phyloP scores from a whole-genome alignment of 2,888 invertebrate genomes.

The Bombylius major region DNA sequence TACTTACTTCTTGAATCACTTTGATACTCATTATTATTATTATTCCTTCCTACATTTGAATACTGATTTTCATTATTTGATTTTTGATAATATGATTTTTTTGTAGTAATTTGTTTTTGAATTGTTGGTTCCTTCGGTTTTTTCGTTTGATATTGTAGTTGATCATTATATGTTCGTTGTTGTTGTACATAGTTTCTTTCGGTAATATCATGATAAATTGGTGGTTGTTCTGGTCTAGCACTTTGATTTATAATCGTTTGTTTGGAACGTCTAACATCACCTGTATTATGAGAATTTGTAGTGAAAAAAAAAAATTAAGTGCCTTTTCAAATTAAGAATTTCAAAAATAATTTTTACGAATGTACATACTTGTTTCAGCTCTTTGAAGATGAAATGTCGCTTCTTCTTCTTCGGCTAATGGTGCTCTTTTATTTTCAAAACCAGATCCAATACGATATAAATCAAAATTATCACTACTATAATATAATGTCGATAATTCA shows the following conservation, averaged over 20 bases:
- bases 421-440: conserved; percentile 53
- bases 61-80: not conserved
- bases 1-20: not conserved
- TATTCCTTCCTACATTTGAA: not conserved
- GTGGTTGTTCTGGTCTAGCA: not conserved
- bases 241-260: conserved; percentile 11
- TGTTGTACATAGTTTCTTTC: not conserved
- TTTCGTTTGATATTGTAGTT: not conserved
- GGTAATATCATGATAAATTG: not conserved
- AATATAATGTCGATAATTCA: conserved; percentile 64
- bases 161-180: not conserved
- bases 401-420: conserved; percentile 50
- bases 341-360: conserved; percentile 3
- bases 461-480: conserved; percentile 74
- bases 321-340: too few relatives aligned
- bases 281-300: not conserved
- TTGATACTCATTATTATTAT: not conserved
- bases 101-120: conserved; percentile 4
- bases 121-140: not conserved
- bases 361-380: conserved; percentile 47
- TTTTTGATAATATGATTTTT: not conserved
- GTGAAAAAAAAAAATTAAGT: not conserved
- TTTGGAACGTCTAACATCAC: conserved; percentile 4
- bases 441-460: conserved; percentile 70
- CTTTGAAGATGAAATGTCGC: conserved; percentile 59